Conservation (phyloP, 2,113 vertebrate genomes). For the Mobula birostris region DNA sequence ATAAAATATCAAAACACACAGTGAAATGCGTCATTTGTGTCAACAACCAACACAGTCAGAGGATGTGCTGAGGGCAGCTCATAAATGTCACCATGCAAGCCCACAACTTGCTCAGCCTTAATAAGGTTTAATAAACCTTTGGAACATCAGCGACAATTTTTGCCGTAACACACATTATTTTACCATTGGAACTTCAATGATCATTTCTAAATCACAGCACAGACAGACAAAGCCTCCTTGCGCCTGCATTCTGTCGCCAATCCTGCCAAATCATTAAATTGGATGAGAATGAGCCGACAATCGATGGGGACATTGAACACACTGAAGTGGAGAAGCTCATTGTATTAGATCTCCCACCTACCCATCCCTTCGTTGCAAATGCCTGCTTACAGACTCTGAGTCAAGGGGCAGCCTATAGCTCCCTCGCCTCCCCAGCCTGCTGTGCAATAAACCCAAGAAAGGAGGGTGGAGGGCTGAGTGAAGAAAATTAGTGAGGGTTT, state of each 20-base stretch:
- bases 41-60: no score
- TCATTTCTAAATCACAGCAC: neutral
- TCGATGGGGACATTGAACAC: neutral
- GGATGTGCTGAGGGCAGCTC: no score
- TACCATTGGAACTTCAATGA: neutral
- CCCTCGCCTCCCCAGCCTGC: neutral
- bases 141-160: neutral
- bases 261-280: neutral
- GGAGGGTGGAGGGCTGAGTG: neutral
- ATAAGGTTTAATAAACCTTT: no score
- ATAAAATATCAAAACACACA: no score
- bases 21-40: no score
- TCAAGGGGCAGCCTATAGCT: neutral
- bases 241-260: no score
- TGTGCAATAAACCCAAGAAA: neutral
- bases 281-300: constrained; percentile 11
- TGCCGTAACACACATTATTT: neutral
- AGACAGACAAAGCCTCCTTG: neutral
- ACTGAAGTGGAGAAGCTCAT: neutral
- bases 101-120: no score
- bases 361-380: neutral
- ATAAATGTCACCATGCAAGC: no score
- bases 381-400: neutral
- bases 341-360: neutral
- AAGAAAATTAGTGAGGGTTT: neutral